Evolutionary conservation across 2,797 vertebrate genomes (phyloP).

Genomic region (Micropoecilia bifurca): DNA sequence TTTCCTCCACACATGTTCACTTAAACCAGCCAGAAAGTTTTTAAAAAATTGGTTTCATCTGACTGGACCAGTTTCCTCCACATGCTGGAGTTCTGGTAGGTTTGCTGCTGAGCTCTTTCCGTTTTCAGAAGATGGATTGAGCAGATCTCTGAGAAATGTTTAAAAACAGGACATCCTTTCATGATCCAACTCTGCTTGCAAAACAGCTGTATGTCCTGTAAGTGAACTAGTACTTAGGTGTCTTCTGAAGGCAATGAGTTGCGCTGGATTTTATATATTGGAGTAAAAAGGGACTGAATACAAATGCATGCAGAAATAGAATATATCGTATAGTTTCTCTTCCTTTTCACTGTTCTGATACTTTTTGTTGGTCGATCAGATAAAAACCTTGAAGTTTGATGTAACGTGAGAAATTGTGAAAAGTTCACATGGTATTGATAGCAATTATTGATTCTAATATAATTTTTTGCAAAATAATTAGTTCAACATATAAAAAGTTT

Average conservation of each 20-base stretch:
- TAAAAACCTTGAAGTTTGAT: neutral
- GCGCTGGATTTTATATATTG: neutral
- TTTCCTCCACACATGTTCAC: neutral
- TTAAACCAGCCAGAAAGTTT: neutral
- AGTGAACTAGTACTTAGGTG: neutral
- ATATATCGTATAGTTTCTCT: neutral
- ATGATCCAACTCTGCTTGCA: neutral
- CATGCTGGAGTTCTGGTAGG: neutral
- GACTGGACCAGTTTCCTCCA: neutral
- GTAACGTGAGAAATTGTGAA: neutral
- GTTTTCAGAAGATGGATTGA: no score
- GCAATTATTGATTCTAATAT: neutral
- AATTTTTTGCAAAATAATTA: neutral
- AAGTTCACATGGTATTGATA: neutral
- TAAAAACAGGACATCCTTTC: neutral
- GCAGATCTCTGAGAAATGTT: neutral
- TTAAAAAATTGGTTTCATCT: neutral
- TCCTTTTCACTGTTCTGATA: neutral
- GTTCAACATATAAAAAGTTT: neutral
- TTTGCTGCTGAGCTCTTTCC: neutral
- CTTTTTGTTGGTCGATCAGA: neutral
- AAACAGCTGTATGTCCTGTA: neutral
- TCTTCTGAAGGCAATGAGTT: neutral
- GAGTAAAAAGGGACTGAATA: neutral
- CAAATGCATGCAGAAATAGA: neutral